Base-by-base conservation (phyloP, 2,797 vertebrate species). In the Xerus rutilus region DNA sequence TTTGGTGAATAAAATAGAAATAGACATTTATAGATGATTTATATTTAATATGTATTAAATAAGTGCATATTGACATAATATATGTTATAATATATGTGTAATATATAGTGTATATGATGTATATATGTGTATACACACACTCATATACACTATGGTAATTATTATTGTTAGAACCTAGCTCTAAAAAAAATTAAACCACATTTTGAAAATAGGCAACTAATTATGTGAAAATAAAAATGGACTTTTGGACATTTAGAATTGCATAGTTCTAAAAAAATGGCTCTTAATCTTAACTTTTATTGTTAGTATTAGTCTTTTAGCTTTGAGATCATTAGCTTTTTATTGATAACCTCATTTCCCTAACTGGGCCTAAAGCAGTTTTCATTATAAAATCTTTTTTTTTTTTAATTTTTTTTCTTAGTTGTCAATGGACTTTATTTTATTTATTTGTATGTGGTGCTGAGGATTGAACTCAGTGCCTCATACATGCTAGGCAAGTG, bases 1-100 rank as follows among this genome's bases (percentile, higher is more conserved):
- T 77, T 77, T 72, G 57, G 49, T 73, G 57, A 85, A 72, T 59
- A 54, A 86, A 93, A 57, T 78, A 54, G 49, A 81, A 73, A 84
- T 47, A 57, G 88, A 5, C 1, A 15, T 59, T 52, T 47, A 70
- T 32, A 81, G 35, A 14, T 59, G 72, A 77, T 64, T 62, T 70
- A 67, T 67, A 35, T 32, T 52, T 54, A 28, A 70, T 17, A 70
- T 39, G 4, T 11, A 54, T 84, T 72, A 93, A 88, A 57, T 78
- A 47, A n/a, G 32, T 39, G 35, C 23, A 70, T 52, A 77, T 57
- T 9, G 4, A n/a, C 7, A 15, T 54, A 65, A 52, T 18, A 67
- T 18, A 70, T 43, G 35, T 35, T 13, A 65, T 67, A 52, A 52
- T 39, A 18, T 28, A 32, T 35, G 39, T 89, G 25, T 59, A 57